These are phyloP conservation scores for Gouania willdenowi DNA, from an alignment of 2,797 vertebrate species.

Conservation along the genomic window DNA sequence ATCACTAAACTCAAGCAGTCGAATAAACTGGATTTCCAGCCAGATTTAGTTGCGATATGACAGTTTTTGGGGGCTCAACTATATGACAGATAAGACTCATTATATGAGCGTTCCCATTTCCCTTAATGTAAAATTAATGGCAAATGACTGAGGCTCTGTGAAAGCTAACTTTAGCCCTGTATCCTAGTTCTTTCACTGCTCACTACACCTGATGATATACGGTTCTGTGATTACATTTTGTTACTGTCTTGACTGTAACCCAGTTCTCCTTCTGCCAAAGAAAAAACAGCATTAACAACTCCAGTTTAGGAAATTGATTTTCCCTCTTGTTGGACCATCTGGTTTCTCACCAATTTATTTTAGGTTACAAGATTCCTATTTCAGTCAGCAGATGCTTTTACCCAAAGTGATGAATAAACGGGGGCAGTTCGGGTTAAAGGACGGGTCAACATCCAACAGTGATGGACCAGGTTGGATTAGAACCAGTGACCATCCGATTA, in stretches of 20 bases:
- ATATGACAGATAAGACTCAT: conserved; percentile 39
- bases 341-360: background rate
- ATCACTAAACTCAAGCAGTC: background rate
- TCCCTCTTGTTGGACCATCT: no score
- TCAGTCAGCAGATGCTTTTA: no score
- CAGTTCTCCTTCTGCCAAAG: conserved; percentile 1
- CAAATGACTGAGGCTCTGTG: no score
- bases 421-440: no score
- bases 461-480: no score
- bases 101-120: conserved; percentile 34
- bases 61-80: conserved; percentile 21
- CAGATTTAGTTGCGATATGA: conserved; percentile 9
- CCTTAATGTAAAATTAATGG: conserved; percentile 39
- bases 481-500: no score
- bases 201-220: conserved; percentile 11
- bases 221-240: background rate
- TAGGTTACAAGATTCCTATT: no score
- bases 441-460: no score
- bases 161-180: conserved; percentile 30
- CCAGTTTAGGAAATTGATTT: no score
- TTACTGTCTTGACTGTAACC: conserved; percentile 5
- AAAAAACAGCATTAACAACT: no score
- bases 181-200: conserved; percentile 52
- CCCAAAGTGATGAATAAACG: no score
- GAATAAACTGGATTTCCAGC: conserved; percentile 17